Evolutionary conservation across 2,797 vertebrate species (phyloP).

Genomic region (Alauda arvensis): DNA sequence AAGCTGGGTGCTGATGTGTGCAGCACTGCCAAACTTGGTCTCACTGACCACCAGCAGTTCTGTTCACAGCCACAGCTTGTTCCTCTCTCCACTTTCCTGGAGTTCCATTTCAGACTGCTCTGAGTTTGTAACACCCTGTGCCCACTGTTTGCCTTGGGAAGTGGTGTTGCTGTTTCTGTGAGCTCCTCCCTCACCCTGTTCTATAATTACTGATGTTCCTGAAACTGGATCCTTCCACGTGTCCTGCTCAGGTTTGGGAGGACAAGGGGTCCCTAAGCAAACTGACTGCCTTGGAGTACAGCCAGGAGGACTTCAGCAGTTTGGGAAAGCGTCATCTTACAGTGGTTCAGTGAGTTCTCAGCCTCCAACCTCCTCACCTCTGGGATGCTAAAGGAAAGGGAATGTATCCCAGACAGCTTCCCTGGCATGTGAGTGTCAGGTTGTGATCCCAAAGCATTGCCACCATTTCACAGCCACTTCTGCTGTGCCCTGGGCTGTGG

Average conservation of each 20-base stretch:
- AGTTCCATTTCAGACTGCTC: not conserved
- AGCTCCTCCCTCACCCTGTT: not conserved
- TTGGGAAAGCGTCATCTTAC: not conserved
- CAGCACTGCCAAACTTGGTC: not conserved
- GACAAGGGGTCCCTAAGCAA: not conserved
- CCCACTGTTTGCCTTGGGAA: not conserved
- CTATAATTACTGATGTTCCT: constrained; percentile 60
- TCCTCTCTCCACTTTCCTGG: not conserved
- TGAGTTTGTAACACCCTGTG: not conserved
- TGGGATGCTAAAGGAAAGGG: not conserved
- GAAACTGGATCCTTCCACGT: constrained; percentile 36
- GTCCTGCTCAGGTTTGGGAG: not conserved
- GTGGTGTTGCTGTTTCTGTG: not conserved
- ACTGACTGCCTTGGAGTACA: not conserved
- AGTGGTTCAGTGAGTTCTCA: not conserved
- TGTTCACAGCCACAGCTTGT: not conserved
- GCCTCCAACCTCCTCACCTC: not conserved
- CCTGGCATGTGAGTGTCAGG: not conserved
- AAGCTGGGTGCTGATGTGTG: not conserved
- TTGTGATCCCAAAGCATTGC: not conserved
- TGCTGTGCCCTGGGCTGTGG: not conserved
- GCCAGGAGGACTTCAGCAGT: not conserved
- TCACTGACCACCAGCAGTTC: not conserved
- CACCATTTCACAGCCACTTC: not conserved
- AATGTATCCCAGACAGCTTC: not conserved